Percentiles rank a stretch among this genome's conserved stretches.
These are phyloP conservation scores for Echinometra lucunter DNA, from an alignment of 53 echinoderm and acorn worm species.

Conservation along the genomic window DNA sequence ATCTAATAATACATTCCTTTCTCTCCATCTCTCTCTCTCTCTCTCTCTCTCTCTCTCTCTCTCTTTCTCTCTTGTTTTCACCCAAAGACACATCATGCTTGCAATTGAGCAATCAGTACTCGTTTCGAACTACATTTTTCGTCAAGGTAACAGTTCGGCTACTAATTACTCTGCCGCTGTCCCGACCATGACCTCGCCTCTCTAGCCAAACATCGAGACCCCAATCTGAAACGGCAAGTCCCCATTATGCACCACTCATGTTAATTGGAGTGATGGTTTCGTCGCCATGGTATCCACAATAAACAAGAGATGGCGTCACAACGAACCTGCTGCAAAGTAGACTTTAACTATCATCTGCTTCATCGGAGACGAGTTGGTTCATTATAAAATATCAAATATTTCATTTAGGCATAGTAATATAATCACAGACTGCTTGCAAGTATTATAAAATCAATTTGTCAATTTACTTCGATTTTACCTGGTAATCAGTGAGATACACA, in stretches of 20 bases:
- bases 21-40: neutral
- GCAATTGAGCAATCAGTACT: constrained; percentile 40
- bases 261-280: constrained; percentile 63
- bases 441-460: neutral
- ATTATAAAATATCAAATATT: neutral
- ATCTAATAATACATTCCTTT: neutral
- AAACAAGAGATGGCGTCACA: constrained; percentile 59
- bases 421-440: neutral
- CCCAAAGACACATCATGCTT: constrained; percentile 20
- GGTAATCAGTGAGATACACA: neutral
- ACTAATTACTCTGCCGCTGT: constrained; percentile 60
- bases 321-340: neutral
- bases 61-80: neutral
- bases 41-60: neutral
- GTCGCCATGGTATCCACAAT: constrained; percentile 43
- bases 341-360: constrained; percentile 47
- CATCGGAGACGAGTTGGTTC: neutral
- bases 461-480: neutral
- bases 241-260: constrained; percentile 59
- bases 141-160: constrained; percentile 21
- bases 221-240: constrained; percentile 33
- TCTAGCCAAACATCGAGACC: constrained; percentile 44
- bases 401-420: neutral
- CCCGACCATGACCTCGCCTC: constrained; percentile 43
- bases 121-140: constrained; percentile 13